Base-by-base conservation (phyloP, 2,888 invertebrate species). In the Plebejus argus region DNA sequence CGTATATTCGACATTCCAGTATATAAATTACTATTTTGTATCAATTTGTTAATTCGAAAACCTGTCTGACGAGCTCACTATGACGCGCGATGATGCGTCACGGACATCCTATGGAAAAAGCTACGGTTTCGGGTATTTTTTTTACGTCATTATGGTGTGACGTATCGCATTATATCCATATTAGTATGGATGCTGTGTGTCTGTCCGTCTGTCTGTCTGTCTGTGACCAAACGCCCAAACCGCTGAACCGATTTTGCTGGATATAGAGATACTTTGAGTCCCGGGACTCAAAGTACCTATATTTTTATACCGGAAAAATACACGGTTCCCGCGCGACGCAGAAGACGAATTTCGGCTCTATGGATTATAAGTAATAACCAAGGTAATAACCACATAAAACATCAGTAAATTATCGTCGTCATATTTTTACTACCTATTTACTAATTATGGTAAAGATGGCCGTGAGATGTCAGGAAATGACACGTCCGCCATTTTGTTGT, bases 381-480 rank as follows among this genome's bases (percentile, higher is more conserved):
- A 49, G 12, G 12, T 49, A 1, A 23, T 12, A 61, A 61, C 3
- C 61, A 23, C 12, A 61, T 23, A 61, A 61, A 23, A 10, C 58
- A 0, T 20, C 10, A 12, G 8, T 23, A 12, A 20, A 8, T 23
- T 61, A 20, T 20, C 58, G 61, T 61, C 23, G 12, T 8, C 61
- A 61, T 61, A 12, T 23, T 23, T 58, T 58, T 66, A 12, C 15
- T 33, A 70, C 6, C 33, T 70, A 15, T 28, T 35, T 70, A 71
- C 71, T 15, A n/a, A 66, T 66, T 66, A 66, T 66, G 66, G 28
- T 28, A 66, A 66, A 66, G 1, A 28, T 15, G 66, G 28, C 66
- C 66, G 20, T 66, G 66, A 66, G 66, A 66, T 18, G 66, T 66
- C 28, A 66, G 66, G 66, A 66, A 66, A 7, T 33, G 66, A 66